Base-by-base conservation (phyloP, 2,888 invertebrate species). In the Phalera bucephala region DNA sequence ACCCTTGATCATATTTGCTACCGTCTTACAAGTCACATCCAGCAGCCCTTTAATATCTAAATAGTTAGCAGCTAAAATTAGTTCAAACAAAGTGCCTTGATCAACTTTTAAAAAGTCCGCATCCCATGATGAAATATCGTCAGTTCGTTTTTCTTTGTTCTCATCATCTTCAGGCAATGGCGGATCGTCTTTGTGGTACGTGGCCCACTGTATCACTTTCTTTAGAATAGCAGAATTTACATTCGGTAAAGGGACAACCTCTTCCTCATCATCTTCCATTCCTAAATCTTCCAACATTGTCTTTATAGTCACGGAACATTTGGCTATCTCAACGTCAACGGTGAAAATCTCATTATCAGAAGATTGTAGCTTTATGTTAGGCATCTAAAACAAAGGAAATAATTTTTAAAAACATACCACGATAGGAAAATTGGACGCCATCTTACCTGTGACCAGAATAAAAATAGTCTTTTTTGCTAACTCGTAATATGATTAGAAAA, bases 51-150 rank as follows among this genome's bases (percentile, higher is more conserved):
- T 96, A 51, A 99, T 99, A 70, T 99, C 98, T 66, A 99, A 91
- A 77, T 99, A 99, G 83, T 99, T 99, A 5, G 99, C 98, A 31
- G 99, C 98, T 90, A 99, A 87, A 65, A 99, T 99, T 25, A 99
- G 89, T 87, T 99, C 99, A 77, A 98, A 99, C 8, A 99, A 88
- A 1, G 98, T 99, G 41, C 97, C 98, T 79, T 99, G 98, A 78
- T 99, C 98, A 19, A 99, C 99, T 91, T 99, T 99, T 5, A 99
- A 89, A 72, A 99, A 99, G 79, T 99, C 99, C 0, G 98, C 97
- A 90, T 99, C 99, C 99, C 99, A 99, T 0, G 97, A 97, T 13
- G 97, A 97, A 56, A 99, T 99, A 72, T 99, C 99, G 76, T 99
- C 99, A 0, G 99, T 99, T n/a, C 99, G 91, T 71, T 99, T 99